Evolutionary conservation across 2,113 vertebrate genomes (phyloP).

Genomic region (Bungarus multicinctus): DNA sequence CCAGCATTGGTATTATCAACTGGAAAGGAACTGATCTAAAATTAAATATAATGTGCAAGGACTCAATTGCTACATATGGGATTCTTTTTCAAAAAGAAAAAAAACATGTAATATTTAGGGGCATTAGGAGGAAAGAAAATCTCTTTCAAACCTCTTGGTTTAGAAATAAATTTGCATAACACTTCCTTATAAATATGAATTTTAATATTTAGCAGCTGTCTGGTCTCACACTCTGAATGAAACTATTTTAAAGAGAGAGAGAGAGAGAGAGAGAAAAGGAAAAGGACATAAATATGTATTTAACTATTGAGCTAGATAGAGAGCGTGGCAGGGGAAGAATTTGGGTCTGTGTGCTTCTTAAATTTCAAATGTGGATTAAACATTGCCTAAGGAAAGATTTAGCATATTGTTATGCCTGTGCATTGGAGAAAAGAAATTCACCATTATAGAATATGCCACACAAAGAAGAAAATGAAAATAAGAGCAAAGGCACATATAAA

Average conservation of each 20-base stretch:
- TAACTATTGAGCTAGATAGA: conserved; percentile 11
- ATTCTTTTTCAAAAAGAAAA: background rate
- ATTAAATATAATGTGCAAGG: background rate
- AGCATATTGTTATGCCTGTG: conserved; percentile 11
- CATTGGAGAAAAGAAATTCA: background rate
- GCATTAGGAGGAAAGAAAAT: background rate
- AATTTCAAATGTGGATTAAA: conserved; percentile 28
- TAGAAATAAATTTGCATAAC: conserved; percentile 6
- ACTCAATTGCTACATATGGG: background rate
- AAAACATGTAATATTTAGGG: background rate
- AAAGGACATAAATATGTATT: conserved; percentile 27
- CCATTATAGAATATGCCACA: background rate
- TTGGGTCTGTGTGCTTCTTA: background rate
- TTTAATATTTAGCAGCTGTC: conserved; percentile 15
- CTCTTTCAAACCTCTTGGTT: background rate
- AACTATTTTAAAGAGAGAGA: background rate
- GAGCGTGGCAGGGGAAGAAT: background rate
- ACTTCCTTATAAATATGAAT: conserved; percentile 9
- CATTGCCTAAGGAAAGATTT: conserved; percentile 22
- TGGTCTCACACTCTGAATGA: background rate
- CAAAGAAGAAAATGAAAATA: background rate
- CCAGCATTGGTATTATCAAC: background rate
- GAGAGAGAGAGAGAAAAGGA: background rate
- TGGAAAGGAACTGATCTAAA: background rate
- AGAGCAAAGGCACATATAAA: background rate